Evolutionary conservation across 2,797 vertebrate species (phyloP).

Genomic region (Neosalanx taihuensis): DNA sequence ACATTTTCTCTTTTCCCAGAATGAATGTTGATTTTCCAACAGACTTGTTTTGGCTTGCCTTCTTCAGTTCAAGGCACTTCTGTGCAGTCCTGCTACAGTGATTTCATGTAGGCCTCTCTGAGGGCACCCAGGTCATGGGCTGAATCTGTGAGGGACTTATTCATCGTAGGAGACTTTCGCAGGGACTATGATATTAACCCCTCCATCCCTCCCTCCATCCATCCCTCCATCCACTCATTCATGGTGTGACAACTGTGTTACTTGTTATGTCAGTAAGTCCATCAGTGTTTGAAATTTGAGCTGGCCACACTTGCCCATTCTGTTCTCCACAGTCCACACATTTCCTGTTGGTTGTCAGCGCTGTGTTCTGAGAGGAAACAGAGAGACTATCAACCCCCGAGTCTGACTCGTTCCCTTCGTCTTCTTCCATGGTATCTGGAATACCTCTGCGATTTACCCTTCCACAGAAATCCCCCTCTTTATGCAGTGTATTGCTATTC

Average conservation of each 20-base stretch:
- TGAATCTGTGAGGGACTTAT: conserved; percentile 18
- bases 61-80: conserved; percentile 54
- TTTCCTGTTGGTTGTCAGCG: conserved; percentile 1
- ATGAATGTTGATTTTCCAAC: conserved; percentile 36
- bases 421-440: conserved; percentile 9
- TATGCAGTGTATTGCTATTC: conserved; percentile 8
- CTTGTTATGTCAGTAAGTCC: not conserved
- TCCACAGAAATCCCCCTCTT: conserved; percentile 9
- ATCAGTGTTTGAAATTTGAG: not conserved
- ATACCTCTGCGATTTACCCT: not conserved
- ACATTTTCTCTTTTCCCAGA: conserved; percentile 53
- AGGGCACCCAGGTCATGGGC: conserved; percentile 15
- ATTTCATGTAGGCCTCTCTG: conserved; percentile 20
- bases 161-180: conserved; percentile 17
- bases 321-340: not conserved
- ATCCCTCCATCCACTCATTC: conserved; percentile 7
- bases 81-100: conserved; percentile 38
- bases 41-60: not conserved
- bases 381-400: not conserved
- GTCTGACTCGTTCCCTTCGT: not conserved
- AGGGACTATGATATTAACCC: conserved; percentile 6
- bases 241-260: conserved; percentile 17
- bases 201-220: conserved; percentile 18
- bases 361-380: conserved; percentile 4
- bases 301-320: not conserved